Conservation (phyloP, 1,140 invertebrate species). For the Pentalonia nigronervosa region DNA sequence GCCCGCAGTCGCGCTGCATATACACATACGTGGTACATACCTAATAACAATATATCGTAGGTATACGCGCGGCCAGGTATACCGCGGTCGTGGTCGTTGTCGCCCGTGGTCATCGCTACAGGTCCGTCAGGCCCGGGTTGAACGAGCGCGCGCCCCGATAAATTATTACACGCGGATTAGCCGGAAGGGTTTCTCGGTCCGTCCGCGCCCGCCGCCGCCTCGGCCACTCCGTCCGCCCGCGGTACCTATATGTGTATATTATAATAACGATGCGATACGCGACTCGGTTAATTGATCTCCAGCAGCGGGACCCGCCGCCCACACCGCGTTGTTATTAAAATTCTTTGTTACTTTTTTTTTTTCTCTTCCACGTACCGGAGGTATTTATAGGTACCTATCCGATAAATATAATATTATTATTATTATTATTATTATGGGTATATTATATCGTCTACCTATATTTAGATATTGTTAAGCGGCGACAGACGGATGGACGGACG, state of each 20-base stretch:
- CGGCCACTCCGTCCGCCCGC: background rate
- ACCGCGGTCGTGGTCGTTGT: slow-evolving; percentile 22
- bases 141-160: background rate
- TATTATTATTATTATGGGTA: background rate
- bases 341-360: slow-evolving; percentile 23
- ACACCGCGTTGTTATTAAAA: slow-evolving; percentile 55
- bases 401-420: background rate
- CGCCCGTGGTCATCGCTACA: slow-evolving; percentile 29
- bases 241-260: background rate
- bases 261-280: background rate
- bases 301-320: slow-evolving; percentile 18
- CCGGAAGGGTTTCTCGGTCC: slow-evolving; percentile 40
- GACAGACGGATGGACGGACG: too few species aligned
- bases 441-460: background rate
- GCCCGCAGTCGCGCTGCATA: background rate
- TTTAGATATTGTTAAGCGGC: background rate
- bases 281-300: slow-evolving; percentile 50
- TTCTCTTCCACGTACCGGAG: background rate
- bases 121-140: background rate
- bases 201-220: background rate
- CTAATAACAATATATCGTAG: background rate
- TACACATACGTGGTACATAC: background rate
- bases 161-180: slow-evolving; percentile 45
- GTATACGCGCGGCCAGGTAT: background rate
- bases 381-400: background rate